These are phyloP conservation scores for Microchirus variegatus DNA, from an alignment of 2,797 vertebrate species.

Conservation along the genomic window DNA sequence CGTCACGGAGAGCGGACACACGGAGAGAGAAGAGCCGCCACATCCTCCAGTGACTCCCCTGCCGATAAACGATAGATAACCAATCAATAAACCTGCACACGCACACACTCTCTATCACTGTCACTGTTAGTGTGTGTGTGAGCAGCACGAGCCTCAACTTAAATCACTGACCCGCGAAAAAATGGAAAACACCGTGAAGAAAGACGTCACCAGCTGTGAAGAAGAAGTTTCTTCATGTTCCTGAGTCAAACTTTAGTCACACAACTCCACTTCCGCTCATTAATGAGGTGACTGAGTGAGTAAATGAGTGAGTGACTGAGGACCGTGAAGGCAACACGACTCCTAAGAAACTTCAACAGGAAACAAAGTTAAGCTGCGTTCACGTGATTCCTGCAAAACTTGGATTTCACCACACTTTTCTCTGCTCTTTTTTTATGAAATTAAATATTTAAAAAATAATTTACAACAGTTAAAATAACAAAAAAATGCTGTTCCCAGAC, in stretches of 20 bases:
- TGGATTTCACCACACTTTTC: neutral
- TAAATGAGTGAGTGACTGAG: too few species aligned
- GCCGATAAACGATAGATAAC: too few species aligned
- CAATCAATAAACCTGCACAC: too few species aligned
- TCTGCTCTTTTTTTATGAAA: too few species aligned
- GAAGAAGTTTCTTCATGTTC: constrained; percentile 37
- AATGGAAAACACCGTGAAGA: constrained; percentile 51
- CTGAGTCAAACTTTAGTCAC: constrained; percentile 43
- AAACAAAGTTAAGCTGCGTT: constrained; percentile 37
- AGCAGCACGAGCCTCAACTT: neutral
- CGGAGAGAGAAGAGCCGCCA: neutral
- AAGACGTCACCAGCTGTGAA: constrained; percentile 46
- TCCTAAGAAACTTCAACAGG: neutral
- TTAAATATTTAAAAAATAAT: too few species aligned
- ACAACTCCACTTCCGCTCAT: constrained; percentile 42
- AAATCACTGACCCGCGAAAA: constrained; percentile 30
- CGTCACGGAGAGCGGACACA: neutral
- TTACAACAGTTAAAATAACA: too few species aligned
- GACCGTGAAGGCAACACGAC: neutral
- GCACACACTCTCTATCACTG: too few species aligned
- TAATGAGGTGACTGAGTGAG: neutral
- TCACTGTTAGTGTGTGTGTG: neutral
- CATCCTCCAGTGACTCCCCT: neutral
- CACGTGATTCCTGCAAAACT: neutral
- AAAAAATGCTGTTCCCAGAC: too few species aligned